Evolutionary conservation across 2,797 vertebrate genomes (phyloP), one percentile per base, ranked within the genome.

Genomic region (Rhinichthys osculus): DNA sequence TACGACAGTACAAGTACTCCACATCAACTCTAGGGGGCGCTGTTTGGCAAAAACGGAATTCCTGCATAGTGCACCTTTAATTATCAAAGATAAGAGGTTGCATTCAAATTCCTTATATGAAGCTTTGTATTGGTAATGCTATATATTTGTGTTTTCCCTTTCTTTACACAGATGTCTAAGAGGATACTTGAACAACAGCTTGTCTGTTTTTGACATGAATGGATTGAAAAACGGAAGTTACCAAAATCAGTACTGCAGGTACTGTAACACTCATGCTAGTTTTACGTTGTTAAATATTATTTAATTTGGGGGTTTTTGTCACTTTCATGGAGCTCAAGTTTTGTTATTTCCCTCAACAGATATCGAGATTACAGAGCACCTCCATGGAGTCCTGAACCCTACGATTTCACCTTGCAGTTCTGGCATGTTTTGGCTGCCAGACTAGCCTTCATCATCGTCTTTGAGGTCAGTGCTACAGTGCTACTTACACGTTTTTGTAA

Each of bases 401-500:
- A 99, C 52, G 97, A 99, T 62, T 99, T 99, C 94, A 99, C 98
- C 42, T 93, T 99, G 86, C 98, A 99, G 89, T 99, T 99, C 92
- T 99, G 98, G 98, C 98, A 99, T 71, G 98, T 99, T 88, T 92
- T 99, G 70, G 98, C 98, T 85, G 98, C 98, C 71, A 95, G 98
- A 14, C 85, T 99, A 92, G 98, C 98, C 91, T 99, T 99, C 95
- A 99, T 99, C 87, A 99, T 99, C 1, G 98, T 99, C 66, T 99
- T 99, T 91, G 98, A 99, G 97, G 98, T 99, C 57, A 93, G 96
- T 30, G 64, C 23, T 85, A n/a, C 17, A n/a, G n/a, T n/a, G n/a
- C n/a, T n/a, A n/a, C n/a, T n/a, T 57, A 71, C 47, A 66, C 3
- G 4, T 40, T 57, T 23, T 54, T 52, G 21, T 3, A 13, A 13